Evolutionary conservation across 1,140 invertebrate species (phyloP).

Genomic region (Pseudoatta argentina): DNA sequence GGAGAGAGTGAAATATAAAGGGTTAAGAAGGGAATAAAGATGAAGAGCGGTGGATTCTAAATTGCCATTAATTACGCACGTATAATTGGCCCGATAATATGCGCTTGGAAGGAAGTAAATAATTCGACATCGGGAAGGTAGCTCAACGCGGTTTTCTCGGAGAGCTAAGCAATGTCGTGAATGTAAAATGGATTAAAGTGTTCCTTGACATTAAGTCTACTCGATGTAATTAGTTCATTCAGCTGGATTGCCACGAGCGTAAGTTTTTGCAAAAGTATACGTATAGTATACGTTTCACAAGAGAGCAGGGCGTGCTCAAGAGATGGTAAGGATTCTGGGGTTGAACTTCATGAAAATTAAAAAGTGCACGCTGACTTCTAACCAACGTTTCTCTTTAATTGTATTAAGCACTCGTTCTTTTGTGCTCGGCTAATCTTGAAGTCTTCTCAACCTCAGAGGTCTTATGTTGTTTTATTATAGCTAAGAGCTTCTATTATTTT

Average conservation of each 20-base stretch:
- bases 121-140: constrained; percentile 10
- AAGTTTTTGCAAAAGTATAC: constrained; percentile 31
- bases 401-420: constrained; percentile 6
- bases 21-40: background rate
- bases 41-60: background rate
- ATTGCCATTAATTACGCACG: constrained; percentile 45
- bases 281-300: constrained; percentile 4
- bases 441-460: background rate
- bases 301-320: background rate
- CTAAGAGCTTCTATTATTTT: constrained; percentile 10
- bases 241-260: background rate
- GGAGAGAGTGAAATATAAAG: constrained; percentile 5
- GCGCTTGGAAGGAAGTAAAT: constrained; percentile 25
- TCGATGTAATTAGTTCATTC: constrained; percentile 44
- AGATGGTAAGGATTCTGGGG: constrained; percentile 1
- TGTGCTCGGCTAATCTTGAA: constrained; percentile 6
- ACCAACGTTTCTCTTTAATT: constrained; percentile 22
- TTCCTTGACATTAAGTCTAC: constrained; percentile 16
- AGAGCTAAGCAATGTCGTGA: constrained; percentile 16
- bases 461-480: background rate
- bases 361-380: constrained; percentile 1
- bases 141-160: background rate
- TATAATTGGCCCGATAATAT: constrained; percentile 30
- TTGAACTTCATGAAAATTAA: constrained; percentile 36
- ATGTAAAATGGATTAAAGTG: constrained; percentile 49